Percentiles rank a stretch among this genome's conserved stretches.
phyloP scores from a whole-genome alignment of 2,113 vertebrate species.

The Bubalus kerabau region DNA sequence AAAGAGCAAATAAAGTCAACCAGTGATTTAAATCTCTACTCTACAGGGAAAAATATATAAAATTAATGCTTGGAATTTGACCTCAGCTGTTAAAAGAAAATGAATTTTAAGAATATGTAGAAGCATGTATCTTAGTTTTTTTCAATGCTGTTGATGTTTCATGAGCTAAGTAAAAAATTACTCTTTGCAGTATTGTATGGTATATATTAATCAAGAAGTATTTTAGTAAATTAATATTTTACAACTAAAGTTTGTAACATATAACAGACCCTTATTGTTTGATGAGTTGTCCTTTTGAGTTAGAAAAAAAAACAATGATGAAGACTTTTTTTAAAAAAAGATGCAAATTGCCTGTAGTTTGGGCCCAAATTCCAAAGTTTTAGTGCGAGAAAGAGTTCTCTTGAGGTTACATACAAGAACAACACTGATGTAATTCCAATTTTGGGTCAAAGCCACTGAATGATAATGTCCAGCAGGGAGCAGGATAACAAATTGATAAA shows the following conservation, averaged over 20 bases:
- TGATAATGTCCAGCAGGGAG: neutral
- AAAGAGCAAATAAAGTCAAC: slow-evolving; percentile 49
- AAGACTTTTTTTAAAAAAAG: neutral
- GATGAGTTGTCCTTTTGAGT: neutral
- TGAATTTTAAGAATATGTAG: slow-evolving; percentile 30
- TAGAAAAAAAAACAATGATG: neutral
- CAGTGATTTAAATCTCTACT: slow-evolving; percentile 30
- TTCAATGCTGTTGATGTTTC: neutral
- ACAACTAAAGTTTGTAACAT: neutral
- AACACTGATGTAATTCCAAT: neutral
- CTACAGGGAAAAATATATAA: slow-evolving; percentile 47
- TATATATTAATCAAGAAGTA: neutral
- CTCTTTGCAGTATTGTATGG: neutral
- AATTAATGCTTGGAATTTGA: slow-evolving; percentile 59
- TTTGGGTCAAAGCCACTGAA: neutral
- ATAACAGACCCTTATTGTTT: neutral
- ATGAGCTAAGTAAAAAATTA: rapidly evolving
- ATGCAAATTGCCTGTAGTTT: neutral
- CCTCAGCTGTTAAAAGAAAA: slow-evolving; percentile 44
- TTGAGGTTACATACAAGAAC: neutral
- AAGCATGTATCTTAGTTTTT: neutral
- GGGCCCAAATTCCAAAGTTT: neutral
- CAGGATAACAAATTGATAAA: neutral
- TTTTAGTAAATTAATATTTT: neutral
- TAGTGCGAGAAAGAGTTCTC: neutral